Evolutionary conservation across 2,888 invertebrate genomes (phyloP).

Genomic region (Cyaniris semiargus): DNA sequence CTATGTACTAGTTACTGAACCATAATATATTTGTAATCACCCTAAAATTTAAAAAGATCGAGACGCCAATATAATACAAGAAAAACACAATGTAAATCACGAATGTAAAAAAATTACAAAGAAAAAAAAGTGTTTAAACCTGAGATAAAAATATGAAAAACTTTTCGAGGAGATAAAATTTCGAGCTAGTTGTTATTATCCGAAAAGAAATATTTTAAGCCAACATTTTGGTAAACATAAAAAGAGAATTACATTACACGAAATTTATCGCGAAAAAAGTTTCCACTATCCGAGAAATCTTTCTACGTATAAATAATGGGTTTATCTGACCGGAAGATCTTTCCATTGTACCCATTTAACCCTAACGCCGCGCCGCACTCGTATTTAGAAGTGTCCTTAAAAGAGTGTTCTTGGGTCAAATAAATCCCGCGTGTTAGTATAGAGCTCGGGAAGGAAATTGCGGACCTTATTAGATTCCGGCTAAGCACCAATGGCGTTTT

Average conservation of each 20-base stretch:
- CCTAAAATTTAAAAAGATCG: no score
- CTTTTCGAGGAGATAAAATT: not conserved
- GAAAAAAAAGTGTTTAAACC: not conserved
- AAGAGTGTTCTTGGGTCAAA: conserved; percentile 58
- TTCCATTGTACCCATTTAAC: conserved; percentile 39
- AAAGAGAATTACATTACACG: conserved; percentile 17
- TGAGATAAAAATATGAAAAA: not conserved
- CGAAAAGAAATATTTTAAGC: not conserved
- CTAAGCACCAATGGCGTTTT: conserved; percentile 59
- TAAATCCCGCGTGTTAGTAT: conserved; percentile 63
- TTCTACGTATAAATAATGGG: conserved; percentile 35
- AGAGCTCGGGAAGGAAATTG: conserved; percentile 69
- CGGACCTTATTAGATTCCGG: conserved; percentile 74
- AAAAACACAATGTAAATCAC: not conserved
- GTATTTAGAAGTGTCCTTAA: conserved; percentile 46
- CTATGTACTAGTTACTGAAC: no score
- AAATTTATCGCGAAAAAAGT: conserved; percentile 31
- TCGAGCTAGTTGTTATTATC: not conserved
- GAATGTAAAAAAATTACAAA: not conserved
- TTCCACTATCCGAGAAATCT: conserved; percentile 30
- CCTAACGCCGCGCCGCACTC: conserved; percentile 42
- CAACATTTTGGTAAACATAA: conserved; percentile 3
- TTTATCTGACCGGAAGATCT: conserved; percentile 38
- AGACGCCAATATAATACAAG: no score
- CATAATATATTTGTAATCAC: no score